Evolutionary conservation across 2,113 vertebrate genomes (phyloP).

Genomic region (Scomber colias): DNA sequence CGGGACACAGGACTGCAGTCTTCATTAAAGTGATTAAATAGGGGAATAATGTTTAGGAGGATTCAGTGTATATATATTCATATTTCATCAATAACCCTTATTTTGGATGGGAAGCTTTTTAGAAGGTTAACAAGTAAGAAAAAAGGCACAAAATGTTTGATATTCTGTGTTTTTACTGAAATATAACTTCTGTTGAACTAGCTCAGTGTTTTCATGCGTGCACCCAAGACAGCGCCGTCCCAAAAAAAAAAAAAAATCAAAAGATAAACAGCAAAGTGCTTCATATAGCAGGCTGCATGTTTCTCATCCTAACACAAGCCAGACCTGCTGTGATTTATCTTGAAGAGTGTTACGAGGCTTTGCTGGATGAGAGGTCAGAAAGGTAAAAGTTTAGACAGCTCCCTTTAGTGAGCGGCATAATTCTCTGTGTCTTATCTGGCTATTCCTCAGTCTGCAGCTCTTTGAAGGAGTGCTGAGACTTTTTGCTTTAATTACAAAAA

Average conservation of each 20-base stretch:
- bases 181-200: constrained; percentile 8
- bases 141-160: constrained; percentile 6
- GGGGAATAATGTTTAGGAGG: not conserved
- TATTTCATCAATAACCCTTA: not conserved
- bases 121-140: not conserved
- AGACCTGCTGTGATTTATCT: constrained; percentile 79
- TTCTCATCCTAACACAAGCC: constrained; percentile 73
- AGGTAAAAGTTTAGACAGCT: constrained; percentile 49
- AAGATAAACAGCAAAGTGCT: constrained; percentile 65
- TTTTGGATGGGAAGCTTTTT: not conserved
- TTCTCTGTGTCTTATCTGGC: constrained; percentile 41
- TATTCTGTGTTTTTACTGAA: not conserved
- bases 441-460: constrained; percentile 9
- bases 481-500: constrained; percentile 56
- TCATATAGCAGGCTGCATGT: constrained; percentile 30
- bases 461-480: constrained; percentile 30
- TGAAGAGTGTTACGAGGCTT: constrained; percentile 50
- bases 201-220: constrained; percentile 9
- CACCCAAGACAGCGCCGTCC: constrained; percentile 33
- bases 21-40: not conserved
- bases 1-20: no score
- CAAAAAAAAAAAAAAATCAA: constrained; percentile 45
- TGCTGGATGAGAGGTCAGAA: constrained; percentile 70
- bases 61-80: not conserved
- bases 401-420: constrained; percentile 37